Evolutionary conservation across 2,797 vertebrate genomes (phyloP).

Genomic region (Masticophis lateralis): DNA sequence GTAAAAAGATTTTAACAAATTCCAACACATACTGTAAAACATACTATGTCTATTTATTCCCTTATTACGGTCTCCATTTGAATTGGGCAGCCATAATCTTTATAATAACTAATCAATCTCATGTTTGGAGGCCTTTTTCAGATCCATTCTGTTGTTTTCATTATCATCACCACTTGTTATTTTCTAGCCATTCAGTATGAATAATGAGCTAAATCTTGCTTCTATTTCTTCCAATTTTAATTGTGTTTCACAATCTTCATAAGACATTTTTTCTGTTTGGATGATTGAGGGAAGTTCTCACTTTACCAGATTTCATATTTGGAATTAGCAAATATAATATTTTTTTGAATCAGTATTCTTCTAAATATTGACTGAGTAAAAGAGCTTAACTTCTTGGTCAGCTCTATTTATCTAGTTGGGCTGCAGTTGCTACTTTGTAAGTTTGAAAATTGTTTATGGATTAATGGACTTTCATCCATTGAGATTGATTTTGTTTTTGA

Average conservation of each 20-base stretch:
- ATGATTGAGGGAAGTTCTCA: fast-evolving
- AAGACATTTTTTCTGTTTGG: neutral
- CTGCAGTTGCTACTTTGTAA: neutral
- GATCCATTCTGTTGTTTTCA: neutral
- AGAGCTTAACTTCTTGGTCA: neutral
- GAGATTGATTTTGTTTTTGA: neutral
- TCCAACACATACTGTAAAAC: neutral
- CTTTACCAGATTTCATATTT: neutral
- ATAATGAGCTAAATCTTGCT: constrained; percentile 2
- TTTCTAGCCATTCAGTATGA: neutral
- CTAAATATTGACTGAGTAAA: neutral
- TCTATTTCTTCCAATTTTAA: constrained; percentile 2
- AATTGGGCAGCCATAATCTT: neutral
- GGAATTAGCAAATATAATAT: neutral
- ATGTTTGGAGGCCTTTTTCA: neutral
- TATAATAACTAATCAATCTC: neutral
- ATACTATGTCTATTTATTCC: neutral
- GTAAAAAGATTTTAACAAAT: neutral
- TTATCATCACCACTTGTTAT: neutral
- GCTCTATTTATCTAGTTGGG: neutral
- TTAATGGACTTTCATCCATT: neutral
- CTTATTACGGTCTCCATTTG: neutral
- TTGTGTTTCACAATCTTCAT: neutral
- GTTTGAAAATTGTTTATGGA: neutral
- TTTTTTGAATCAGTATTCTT: neutral